These are phyloP conservation scores for Drosophila jambulina DNA, from an alignment of 1,140 invertebrate species.

Conservation along the genomic window DNA sequence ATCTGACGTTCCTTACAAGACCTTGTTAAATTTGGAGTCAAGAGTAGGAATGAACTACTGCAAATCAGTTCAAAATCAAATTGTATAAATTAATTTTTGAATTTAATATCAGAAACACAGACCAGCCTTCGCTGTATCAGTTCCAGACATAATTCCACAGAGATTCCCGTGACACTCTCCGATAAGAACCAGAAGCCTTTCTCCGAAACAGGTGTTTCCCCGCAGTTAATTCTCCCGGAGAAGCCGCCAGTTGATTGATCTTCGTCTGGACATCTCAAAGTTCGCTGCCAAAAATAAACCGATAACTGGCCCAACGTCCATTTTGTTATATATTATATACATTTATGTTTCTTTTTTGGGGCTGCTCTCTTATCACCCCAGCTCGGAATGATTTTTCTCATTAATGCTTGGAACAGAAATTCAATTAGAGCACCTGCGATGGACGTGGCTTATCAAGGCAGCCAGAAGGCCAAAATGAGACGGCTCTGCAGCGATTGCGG, in stretches of 20 bases:
- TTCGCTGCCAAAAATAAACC: slow-evolving; percentile 18
- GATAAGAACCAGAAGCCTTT: not conserved
- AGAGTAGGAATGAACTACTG: no score
- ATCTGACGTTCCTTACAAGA: no score
- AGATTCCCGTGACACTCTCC: not conserved
- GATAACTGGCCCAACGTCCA: slow-evolving; percentile 13
- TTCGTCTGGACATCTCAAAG: slow-evolving; percentile 45
- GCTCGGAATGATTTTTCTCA: slow-evolving; percentile 51
- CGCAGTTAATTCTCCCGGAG: slow-evolving; percentile 2
- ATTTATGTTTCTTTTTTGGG: slow-evolving; percentile 8
- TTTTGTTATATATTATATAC: slow-evolving; percentile 1
- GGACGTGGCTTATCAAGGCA: slow-evolving; percentile 51
- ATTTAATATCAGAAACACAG: no score
- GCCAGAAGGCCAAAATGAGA: slow-evolving; percentile 2
- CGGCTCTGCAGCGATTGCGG: slow-evolving; percentile 18
- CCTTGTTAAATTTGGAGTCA: no score
- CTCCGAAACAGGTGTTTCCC: slow-evolving; percentile 9
- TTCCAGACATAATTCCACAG: not conserved
- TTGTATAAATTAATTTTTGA: no score
- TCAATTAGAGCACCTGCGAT: slow-evolving; percentile 53
- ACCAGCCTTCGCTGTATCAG: not conserved
- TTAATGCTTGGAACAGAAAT: slow-evolving; percentile 52
- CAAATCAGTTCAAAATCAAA: no score
- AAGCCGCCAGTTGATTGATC: slow-evolving; percentile 11
- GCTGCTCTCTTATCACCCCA: slow-evolving; percentile 40